Conservation (phyloP, 2,888 invertebrate genomes). For the Oscheius sp. region DNA sequence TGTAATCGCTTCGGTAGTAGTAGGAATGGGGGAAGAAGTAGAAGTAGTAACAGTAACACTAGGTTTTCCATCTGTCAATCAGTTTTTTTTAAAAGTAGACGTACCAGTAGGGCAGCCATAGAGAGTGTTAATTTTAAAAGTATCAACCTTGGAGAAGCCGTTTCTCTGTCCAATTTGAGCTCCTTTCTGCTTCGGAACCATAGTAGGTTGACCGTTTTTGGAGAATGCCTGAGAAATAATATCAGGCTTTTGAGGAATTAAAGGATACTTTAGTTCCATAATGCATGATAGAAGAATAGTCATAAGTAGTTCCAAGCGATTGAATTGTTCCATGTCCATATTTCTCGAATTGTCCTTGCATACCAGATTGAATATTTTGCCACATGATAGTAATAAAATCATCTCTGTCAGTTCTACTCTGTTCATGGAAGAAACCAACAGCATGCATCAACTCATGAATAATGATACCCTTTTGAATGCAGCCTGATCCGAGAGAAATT, state of each 20-base stretch:
- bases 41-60: constrained; percentile 14
- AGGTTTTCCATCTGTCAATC: background rate
- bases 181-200: constrained; percentile 62
- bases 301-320: constrained; percentile 65
- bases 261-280: constrained; percentile 67
- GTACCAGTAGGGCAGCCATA: constrained; percentile 63
- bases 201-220: constrained; percentile 68
- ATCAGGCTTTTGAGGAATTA: too few relatives aligned
- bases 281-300: constrained; percentile 69
- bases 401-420: constrained; percentile 63
- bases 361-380: constrained; percentile 68
- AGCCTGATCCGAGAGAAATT: constrained; percentile 67
- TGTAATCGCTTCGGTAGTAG: constrained; percentile 1
- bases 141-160: constrained; percentile 67
- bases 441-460: constrained; percentile 70
- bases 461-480: constrained; percentile 70
- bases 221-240: constrained; percentile 68
- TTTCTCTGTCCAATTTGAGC: constrained; percentile 66
- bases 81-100: background rate
- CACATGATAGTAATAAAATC: constrained; percentile 67
- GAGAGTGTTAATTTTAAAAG: constrained; percentile 67
- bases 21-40: constrained; percentile 27
- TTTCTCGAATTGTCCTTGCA: constrained; percentile 69
- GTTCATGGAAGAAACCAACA: constrained; percentile 69
- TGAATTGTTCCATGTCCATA: constrained; percentile 68